Base-by-base conservation (phyloP, 2,797 vertebrate genomes). In the Tarsius wallacei region DNA sequence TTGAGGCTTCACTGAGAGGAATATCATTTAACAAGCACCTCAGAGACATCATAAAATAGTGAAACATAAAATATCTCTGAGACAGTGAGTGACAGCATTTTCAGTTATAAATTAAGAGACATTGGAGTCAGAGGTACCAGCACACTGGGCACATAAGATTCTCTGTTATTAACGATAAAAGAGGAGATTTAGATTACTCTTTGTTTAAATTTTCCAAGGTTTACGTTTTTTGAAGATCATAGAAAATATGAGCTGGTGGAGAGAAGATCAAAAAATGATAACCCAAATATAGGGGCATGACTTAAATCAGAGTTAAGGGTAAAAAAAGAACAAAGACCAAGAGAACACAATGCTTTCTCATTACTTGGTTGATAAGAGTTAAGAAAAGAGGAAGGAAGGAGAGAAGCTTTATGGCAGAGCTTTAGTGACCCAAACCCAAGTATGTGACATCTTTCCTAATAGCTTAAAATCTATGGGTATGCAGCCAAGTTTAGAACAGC, bases 181-280 rank as follows among this genome's bases (percentile, higher is more conserved):
- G 5, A 94, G 66, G 77, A 93, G 21, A 31, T 59, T 77, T 76
- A 57, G 74, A 74, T 90, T 47, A 77, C 1, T 85, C 19, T 42
- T 87, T 53, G 80, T 55, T 76, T 82, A 92, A 70, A 77, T 36
- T 90, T 93, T 31, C 42, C 15, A 66, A 90, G 16, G 66, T 77
- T 47, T 78, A 22, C 55, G 9, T 17, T 12, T 71, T 68, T 85
- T 15, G 49, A 81, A 70, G 55, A 71, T 17, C 10, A 70, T 76
- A 53, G 28, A 70, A 42, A 68, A 36, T 11, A 80, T 13, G 17
- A 96, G 13, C 55, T 70, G 55, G 26, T 42, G 2, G 31, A 36
- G 33, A 68, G 26, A 87, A 42, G 28, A 53, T 5, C 55, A 57
- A 68, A 0, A 47, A 61, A 55, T 0, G 14, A 66, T 13, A 73